Conservation (phyloP, 35 echinoderm and acorn worm genomes). For the Holothuria glaberrima region DNA sequence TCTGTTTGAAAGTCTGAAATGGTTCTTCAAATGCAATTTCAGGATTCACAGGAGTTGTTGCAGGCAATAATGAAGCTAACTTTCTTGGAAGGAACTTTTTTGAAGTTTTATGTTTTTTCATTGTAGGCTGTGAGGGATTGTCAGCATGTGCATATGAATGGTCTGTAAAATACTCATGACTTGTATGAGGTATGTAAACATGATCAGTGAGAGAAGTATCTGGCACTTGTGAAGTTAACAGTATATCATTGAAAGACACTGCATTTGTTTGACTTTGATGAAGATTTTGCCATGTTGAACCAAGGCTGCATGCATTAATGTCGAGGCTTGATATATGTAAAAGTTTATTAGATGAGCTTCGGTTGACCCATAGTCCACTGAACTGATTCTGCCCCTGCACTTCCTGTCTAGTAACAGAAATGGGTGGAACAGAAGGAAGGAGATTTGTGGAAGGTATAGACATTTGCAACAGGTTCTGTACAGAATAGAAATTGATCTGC, state of each 20-base stretch:
- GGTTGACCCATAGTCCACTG: neutral
- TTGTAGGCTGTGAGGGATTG: too few relatives aligned
- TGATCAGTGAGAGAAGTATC: neutral
- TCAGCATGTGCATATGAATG: neutral
- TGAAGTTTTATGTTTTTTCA: too few relatives aligned
- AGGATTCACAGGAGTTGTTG: too few relatives aligned
- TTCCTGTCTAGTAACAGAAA: neutral
- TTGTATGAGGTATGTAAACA: neutral
- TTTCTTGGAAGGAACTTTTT: too few relatives aligned
- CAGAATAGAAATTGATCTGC: neutral
- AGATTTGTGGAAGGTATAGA: neutral
- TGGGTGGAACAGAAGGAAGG: neutral
- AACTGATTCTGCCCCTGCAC: neutral
- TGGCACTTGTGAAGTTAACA: neutral
- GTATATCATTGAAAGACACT: conserved; percentile 11
- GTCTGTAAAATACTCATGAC: neutral
- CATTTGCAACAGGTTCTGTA: neutral
- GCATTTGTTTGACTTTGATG: neutral
- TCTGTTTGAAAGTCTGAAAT: too few relatives aligned
- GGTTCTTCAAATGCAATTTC: too few relatives aligned
- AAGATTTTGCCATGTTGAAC: neutral
- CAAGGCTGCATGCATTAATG: neutral
- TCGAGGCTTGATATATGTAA: neutral
- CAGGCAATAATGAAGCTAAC: too few relatives aligned
- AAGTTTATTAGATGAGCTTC: neutral